phyloP scores from a whole-genome alignment of 2,797 vertebrate species.

The Ficedula albicollis region DNA sequence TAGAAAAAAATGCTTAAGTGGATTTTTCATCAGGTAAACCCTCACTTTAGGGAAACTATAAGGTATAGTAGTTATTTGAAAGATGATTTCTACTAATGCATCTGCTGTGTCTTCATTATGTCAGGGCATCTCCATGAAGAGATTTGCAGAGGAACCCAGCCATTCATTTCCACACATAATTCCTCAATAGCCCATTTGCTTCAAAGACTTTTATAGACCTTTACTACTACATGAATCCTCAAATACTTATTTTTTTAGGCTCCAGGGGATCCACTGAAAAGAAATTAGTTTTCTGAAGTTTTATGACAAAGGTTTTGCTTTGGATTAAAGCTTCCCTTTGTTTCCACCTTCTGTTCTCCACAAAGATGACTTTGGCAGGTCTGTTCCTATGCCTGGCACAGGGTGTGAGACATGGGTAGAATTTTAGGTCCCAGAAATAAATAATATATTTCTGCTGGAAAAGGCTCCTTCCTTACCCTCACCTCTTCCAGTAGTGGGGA shows the following conservation, averaged over 20 bases:
- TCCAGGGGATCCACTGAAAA: conserved; percentile 38
- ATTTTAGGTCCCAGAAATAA: background rate
- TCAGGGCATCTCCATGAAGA: conserved; percentile 26
- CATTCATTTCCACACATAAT: conserved; percentile 43
- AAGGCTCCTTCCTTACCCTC: background rate
- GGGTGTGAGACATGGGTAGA: background rate
- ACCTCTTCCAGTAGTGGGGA: accelerated
- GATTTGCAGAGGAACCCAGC: conserved; percentile 55
- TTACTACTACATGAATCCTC: conserved; percentile 58
- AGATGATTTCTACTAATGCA: conserved; percentile 41
- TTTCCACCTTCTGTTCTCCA: conserved; percentile 31
- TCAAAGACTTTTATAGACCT: conserved; percentile 68
- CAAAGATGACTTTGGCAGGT: background rate
- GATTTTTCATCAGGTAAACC: conserved; percentile 12
- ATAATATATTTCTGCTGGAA: background rate
- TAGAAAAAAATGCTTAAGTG: background rate
- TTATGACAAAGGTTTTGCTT: conserved; percentile 47
- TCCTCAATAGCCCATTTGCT: conserved; percentile 67
- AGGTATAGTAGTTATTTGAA: conserved; percentile 40
- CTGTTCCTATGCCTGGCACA: background rate
- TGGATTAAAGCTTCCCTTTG: conserved; percentile 17
- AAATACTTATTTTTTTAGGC: conserved; percentile 62
- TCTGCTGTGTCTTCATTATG: conserved; percentile 57
- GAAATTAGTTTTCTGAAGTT: conserved; percentile 60
- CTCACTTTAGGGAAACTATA: conserved; percentile 1